phyloP scores from a whole-genome alignment of 2,113 vertebrate genomes.

The Centropus bengalensis region DNA sequence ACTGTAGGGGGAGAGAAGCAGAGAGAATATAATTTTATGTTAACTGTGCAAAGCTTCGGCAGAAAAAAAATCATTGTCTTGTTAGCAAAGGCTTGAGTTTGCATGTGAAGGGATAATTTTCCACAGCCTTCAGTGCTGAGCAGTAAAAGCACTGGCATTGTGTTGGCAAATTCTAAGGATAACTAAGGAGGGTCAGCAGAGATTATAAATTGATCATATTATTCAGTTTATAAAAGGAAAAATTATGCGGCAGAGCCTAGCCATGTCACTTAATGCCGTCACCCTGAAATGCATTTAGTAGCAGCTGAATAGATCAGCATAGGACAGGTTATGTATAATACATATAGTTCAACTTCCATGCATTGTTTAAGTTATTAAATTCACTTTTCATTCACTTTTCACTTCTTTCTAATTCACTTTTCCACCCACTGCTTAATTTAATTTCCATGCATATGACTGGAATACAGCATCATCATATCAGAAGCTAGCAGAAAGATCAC shows the following conservation, averaged over 20 bases:
- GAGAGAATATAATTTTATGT: neutral
- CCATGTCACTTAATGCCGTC: neutral
- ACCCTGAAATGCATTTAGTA: neutral
- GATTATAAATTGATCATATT: neutral
- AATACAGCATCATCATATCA: neutral
- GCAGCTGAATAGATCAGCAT: neutral
- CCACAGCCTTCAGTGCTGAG: neutral
- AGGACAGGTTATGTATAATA: neutral
- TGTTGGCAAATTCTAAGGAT: neutral
- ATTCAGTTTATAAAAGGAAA: neutral
- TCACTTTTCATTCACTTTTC: no score
- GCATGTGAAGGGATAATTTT: rapidly evolving
- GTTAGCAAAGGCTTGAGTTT: neutral
- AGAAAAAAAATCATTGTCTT: neutral
- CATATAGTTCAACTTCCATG: neutral
- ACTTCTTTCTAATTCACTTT: neutral
- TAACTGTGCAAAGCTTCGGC: neutral
- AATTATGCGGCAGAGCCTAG: neutral
- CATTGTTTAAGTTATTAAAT: neutral
- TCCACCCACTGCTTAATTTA: neutral
- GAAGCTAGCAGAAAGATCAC: neutral
- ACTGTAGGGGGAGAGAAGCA: neutral
- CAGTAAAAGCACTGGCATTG: rapidly evolving
- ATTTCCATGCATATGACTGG: neutral
- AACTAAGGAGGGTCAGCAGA: neutral